These are phyloP conservation scores for Melanerpes formicivorus DNA, from an alignment of 2,113 vertebrate species.

Conservation along the genomic window DNA sequence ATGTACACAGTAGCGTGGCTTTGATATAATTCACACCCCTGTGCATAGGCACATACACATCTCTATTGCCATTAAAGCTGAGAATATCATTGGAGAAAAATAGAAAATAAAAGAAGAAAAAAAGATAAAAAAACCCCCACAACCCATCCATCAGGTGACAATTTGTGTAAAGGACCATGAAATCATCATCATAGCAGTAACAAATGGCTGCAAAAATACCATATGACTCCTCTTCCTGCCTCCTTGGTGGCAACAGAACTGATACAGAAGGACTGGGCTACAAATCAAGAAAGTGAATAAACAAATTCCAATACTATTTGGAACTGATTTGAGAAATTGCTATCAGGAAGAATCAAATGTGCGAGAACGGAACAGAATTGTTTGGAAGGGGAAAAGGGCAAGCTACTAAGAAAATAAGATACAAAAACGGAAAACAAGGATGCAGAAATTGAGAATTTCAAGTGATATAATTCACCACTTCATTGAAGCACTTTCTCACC, in stretches of 20 bases:
- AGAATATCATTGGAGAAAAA: not conserved
- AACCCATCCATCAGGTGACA: conserved; percentile 47
- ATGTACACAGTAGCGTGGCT: not conserved
- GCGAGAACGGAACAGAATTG: conserved; percentile 27
- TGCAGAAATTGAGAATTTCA: not conserved
- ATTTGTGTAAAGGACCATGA: conserved; percentile 52
- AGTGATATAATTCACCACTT: not conserved
- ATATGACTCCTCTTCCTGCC: conserved; percentile 65
- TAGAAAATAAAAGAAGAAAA: not conserved
- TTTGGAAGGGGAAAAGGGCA: conserved; percentile 15
- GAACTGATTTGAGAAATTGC: conserved; percentile 64
- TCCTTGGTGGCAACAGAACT: conserved; percentile 64
- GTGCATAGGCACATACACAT: not conserved
- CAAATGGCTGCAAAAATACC: conserved; percentile 77
- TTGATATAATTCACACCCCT: not conserved
- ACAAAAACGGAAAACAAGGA: not conserved
- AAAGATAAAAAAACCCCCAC: not conserved
- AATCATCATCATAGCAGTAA: conserved; percentile 63
- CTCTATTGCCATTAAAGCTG: not conserved
- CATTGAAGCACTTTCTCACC: not conserved
- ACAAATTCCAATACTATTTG: conserved; percentile 70
- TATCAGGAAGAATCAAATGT: conserved; percentile 27
- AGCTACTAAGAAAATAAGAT: not conserved
- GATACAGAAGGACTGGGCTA: conserved; percentile 71
- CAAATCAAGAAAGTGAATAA: conserved; percentile 75